These are phyloP conservation scores for Acanthaster planci DNA, from an alignment of 35 echinoderm and acorn worm species.

Conservation along the genomic window DNA sequence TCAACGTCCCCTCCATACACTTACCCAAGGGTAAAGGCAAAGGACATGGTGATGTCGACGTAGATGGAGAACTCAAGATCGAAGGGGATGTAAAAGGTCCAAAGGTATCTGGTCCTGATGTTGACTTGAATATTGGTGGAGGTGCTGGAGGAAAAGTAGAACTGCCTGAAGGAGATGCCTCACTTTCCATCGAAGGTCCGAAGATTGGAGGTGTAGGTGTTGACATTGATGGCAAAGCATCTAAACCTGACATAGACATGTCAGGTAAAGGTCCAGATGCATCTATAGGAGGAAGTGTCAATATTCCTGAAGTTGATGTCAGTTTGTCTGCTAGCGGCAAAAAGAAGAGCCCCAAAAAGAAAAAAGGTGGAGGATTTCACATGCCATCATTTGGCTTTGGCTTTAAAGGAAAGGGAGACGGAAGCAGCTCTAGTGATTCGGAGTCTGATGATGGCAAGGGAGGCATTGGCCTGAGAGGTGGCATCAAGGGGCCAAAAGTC, in stretches of 20 bases:
- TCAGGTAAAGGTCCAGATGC: not conserved
- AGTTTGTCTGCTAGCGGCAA: constrained; percentile 60
- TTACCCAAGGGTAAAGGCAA: constrained; percentile 29
- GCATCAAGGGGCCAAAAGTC: constrained; percentile 38
- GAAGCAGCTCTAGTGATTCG: constrained; percentile 18
- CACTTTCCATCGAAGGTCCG: not conserved
- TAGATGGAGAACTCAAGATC: not conserved
- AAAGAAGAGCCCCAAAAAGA: constrained; percentile 56
- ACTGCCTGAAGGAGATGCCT: constrained; percentile 3
- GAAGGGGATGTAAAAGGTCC: constrained; percentile 15
- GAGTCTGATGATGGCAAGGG: constrained; percentile 44
- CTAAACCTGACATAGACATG: constrained; percentile 19
- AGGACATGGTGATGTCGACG: constrained; percentile 35
- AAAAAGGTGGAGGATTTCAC: constrained; percentile 47
- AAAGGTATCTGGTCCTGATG: constrained; percentile 28
- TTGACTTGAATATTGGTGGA: constrained; percentile 29
- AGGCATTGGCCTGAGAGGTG: constrained; percentile 31
- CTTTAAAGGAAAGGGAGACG: constrained; percentile 1
- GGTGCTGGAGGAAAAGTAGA: constrained; percentile 29
- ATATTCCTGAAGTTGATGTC: constrained; percentile 35
- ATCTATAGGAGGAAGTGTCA: constrained; percentile 15
- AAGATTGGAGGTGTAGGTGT: constrained; percentile 17
- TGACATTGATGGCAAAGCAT: constrained; percentile 14
- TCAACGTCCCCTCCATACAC: not conserved
- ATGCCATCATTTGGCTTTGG: constrained; percentile 51